phyloP scores from a whole-genome alignment of 53 echinoderm and acorn worm genomes.

The Antedon mediterranea region DNA sequence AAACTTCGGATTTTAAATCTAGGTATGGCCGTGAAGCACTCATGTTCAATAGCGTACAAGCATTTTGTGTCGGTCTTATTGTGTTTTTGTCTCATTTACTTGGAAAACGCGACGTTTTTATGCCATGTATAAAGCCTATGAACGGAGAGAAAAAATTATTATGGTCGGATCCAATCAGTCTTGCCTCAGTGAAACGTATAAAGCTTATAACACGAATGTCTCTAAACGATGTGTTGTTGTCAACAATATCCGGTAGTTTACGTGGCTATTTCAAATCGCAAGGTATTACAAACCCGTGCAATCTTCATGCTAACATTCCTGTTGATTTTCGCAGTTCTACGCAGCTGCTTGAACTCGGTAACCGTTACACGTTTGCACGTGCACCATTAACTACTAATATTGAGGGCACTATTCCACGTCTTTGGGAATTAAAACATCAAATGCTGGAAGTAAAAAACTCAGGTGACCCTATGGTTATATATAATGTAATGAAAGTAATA shows the following conservation, averaged over 20 bases:
- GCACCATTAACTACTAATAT: slow-evolving; percentile 28
- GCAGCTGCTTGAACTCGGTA: slow-evolving; percentile 18
- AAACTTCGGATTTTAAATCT: slow-evolving; percentile 5
- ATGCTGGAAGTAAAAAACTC: slow-evolving; percentile 40
- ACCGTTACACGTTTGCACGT: slow-evolving; percentile 19
- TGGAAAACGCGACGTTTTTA: neutral
- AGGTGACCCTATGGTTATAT: slow-evolving; percentile 30
- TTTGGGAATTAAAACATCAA: slow-evolving; percentile 34
- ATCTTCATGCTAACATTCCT: slow-evolving; percentile 18
- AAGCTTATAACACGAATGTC: slow-evolving; percentile 33
- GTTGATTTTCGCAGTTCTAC: slow-evolving; percentile 27
- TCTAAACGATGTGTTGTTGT: slow-evolving; percentile 30
- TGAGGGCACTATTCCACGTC: slow-evolving; percentile 41
- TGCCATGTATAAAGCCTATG: neutral
- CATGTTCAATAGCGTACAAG: slow-evolving; percentile 29
- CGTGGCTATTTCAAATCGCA: slow-evolving; percentile 14
- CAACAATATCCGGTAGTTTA: slow-evolving; percentile 37
- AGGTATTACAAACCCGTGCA: slow-evolving; percentile 17
- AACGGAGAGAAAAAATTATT: slow-evolving; percentile 27
- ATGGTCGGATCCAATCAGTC: slow-evolving; percentile 38
- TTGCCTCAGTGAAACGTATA: slow-evolving; percentile 27
- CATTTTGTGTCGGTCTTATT: slow-evolving; percentile 31
- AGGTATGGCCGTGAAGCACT: slow-evolving; percentile 27
- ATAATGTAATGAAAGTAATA: slow-evolving; percentile 22
- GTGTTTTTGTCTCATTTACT: slow-evolving; percentile 11